These are phyloP conservation scores for Mormyrus lacerda DNA, from an alignment of 2,113 vertebrate species.

Conservation along the genomic window DNA sequence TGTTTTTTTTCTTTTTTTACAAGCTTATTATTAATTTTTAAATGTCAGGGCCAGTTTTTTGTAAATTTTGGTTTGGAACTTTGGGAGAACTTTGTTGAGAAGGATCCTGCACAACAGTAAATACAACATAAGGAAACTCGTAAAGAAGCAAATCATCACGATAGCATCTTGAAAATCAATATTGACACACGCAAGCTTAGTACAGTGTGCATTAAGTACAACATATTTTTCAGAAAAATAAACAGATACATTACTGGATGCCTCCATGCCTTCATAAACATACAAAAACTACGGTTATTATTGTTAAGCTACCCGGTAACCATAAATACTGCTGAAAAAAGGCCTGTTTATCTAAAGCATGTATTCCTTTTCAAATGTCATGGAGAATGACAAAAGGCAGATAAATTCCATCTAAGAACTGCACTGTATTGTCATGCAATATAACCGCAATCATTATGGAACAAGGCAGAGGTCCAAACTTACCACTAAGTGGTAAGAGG, in stretches of 20 bases:
- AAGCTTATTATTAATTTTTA: background rate
- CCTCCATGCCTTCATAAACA: constrained; percentile 7
- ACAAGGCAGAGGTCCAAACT: background rate
- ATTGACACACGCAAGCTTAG: background rate
- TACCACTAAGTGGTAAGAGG: background rate
- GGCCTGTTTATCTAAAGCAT: background rate
- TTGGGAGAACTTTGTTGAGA: background rate
- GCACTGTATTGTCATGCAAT: constrained; percentile 6
- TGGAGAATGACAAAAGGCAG: background rate
- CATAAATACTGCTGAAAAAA: background rate
- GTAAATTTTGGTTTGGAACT: background rate
- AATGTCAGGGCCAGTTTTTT: background rate
- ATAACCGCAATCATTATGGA: background rate
- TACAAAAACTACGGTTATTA: background rate
- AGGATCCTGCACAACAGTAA: background rate
- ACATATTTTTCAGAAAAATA: background rate
- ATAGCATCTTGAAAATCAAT: background rate
- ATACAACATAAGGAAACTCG: background rate
- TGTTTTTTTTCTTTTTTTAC: background rate
- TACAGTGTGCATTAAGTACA: background rate
- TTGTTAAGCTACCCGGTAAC: background rate
- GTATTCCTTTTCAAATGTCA: background rate
- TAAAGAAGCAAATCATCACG: background rate
- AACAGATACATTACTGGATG: background rate
- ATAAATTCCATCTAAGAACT: too few species aligned